Evolutionary conservation across 2,113 vertebrate species (phyloP).

Genomic region (Myiagra hebetior): DNA sequence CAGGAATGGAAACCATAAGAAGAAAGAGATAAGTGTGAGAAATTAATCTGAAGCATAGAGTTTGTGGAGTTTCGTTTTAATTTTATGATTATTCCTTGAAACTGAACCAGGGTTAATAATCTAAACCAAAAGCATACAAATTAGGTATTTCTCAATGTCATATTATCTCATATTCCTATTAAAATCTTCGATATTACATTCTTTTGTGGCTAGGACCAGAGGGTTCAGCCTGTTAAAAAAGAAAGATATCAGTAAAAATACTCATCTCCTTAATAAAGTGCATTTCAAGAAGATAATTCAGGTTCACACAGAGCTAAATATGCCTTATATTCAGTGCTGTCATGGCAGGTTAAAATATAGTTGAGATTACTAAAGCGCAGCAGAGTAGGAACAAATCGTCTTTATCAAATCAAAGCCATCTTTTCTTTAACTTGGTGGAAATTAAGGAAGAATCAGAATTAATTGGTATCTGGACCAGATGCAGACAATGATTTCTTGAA

Average conservation of each 20-base stretch:
- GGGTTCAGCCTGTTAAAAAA: not conserved
- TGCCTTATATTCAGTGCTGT: not conserved
- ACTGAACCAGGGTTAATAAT: not conserved
- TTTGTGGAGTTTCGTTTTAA: not conserved
- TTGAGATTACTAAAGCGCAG: not conserved
- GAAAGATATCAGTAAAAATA: constrained; percentile 20
- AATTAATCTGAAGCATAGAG: not conserved
- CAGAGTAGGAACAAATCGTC: constrained; percentile 10
- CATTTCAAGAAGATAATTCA: constrained; percentile 45
- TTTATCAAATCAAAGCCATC: constrained; percentile 39
- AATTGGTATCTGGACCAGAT: constrained; percentile 8
- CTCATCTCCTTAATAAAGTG: constrained; percentile 18
- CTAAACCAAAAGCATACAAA: not conserved
- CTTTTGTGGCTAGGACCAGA: constrained; percentile 17
- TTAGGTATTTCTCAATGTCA: not conserved
- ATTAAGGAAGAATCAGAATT: constrained; percentile 35
- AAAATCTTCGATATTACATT: not conserved
- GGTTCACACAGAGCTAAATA: constrained; percentile 10
- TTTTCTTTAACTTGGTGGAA: constrained; percentile 39
- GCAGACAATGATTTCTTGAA: constrained; percentile 20
- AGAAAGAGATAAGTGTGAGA: not conserved
- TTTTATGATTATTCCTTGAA: constrained; percentile 11
- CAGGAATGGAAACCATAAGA: constrained; percentile 11
- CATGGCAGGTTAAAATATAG: not conserved
- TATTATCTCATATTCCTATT: not conserved